phyloP scores from a whole-genome alignment of 92 coral and sea anemone genomes.

The Palythoa heliodiscus region DNA sequence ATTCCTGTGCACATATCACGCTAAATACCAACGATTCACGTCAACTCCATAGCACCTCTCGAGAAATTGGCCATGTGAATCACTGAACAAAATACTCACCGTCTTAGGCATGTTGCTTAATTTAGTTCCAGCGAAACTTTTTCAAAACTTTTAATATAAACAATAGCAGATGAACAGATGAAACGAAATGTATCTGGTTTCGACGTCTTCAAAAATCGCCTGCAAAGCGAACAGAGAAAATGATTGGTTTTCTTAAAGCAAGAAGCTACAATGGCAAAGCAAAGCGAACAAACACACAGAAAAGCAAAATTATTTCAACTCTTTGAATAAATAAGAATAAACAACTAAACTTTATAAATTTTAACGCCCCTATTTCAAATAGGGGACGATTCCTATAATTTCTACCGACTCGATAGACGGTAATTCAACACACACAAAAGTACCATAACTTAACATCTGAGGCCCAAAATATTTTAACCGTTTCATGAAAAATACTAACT shows the following conservation, averaged over 20 bases:
- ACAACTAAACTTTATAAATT: background rate
- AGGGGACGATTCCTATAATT: background rate
- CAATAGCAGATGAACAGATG: constrained; percentile 15
- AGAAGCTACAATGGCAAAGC: background rate
- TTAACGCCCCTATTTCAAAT: constrained; percentile 43
- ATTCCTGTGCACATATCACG: background rate
- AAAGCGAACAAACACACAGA: background rate
- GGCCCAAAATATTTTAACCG: constrained; percentile 1
- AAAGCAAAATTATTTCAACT: background rate
- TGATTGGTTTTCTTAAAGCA: background rate
- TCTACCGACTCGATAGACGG: background rate
- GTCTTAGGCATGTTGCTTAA: constrained; percentile 30
- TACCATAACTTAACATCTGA: background rate
- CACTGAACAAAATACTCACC: constrained; percentile 23
- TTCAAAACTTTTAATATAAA: constrained; percentile 27
- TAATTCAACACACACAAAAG: background rate
- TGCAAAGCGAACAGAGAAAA: background rate
- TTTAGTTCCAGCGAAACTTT: constrained; percentile 5
- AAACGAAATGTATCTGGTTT: background rate
- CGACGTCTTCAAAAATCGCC: background rate
- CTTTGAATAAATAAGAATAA: background rate
- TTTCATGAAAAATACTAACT: constrained; percentile 8
- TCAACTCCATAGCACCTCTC: background rate
- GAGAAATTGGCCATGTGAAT: background rate
- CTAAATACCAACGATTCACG: constrained; percentile 1